phyloP scores from a whole-genome alignment of 2,797 vertebrate species.

The Enteromius unitaeniatus region DNA sequence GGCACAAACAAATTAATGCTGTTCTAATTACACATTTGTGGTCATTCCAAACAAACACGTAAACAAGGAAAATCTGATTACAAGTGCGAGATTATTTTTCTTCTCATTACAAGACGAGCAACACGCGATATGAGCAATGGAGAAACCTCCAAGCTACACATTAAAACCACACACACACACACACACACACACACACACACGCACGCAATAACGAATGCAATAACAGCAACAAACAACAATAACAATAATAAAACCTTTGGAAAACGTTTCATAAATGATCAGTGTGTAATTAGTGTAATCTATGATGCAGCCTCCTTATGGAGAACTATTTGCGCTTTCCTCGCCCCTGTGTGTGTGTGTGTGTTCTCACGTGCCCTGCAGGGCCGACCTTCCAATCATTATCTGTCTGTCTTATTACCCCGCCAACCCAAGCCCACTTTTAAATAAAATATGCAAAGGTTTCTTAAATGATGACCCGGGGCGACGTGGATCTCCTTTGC shows the following conservation, averaged over 20 bases:
- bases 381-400: conserved; percentile 99
- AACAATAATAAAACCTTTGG: conserved; percentile 90
- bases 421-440: conserved; percentile 99
- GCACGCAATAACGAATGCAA: conserved; percentile 83
- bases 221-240: conserved; percentile 81
- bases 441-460: conserved; percentile 99
- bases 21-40: conserved; percentile 51
- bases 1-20: conserved; percentile 38
- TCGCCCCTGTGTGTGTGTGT: conserved; percentile 60
- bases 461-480: conserved; percentile 99
- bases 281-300: conserved; percentile 99
- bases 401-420: conserved; percentile 99
- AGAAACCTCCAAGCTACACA: conserved; percentile 47
- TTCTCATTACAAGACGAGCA: conserved; percentile 54
- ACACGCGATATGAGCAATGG: conserved; percentile 50
- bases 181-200: conserved; percentile 26
- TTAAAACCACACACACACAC: conserved; percentile 40
- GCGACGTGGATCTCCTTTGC: conserved; percentile 98
- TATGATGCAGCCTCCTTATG: conserved; percentile 89
- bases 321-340: conserved; percentile 91
- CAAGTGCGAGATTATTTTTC: conserved; percentile 51
- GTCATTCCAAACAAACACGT: conserved; percentile 53
- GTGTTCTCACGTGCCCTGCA: conserved; percentile 91
- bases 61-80: conserved; percentile 59
- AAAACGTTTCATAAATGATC: conserved; percentile 96